A percentile compares a stretch with the other conserved stretches of the same genome.
Conservation (phyloP, 1,140 invertebrate genomes). For the Akabosia matsudoensis region DNA sequence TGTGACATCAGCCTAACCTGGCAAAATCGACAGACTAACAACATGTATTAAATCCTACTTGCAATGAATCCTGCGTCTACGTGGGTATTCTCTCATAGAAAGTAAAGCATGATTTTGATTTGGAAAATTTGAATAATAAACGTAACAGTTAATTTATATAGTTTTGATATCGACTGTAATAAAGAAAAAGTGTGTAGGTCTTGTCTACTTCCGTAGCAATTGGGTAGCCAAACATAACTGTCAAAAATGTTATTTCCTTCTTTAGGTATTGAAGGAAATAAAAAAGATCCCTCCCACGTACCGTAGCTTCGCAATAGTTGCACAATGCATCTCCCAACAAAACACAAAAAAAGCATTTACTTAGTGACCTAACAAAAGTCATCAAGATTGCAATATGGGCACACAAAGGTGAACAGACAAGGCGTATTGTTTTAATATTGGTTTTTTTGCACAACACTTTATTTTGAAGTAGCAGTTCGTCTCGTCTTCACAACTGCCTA, state of each 20-base stretch:
- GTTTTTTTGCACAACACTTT: too few species aligned
- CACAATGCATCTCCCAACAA: background rate
- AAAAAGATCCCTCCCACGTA: slow-evolving; percentile 5
- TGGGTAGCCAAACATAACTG: slow-evolving; percentile 6
- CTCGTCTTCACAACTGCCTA: too few species aligned
- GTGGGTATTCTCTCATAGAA: too few species aligned
- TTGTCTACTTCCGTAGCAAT: slow-evolving; percentile 15
- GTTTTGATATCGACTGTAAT: background rate
- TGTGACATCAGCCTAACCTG: too few species aligned
- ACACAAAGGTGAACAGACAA: background rate
- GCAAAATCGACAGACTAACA: too few species aligned
- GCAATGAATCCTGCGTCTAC: too few species aligned
- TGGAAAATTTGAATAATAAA: background rate
- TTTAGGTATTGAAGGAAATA: slow-evolving; percentile 17
- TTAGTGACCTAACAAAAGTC: background rate
- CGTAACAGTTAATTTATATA: too few species aligned
- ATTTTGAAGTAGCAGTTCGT: too few species aligned
- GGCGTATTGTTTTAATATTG: too few species aligned
- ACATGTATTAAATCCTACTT: too few species aligned
- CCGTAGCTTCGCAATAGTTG: too few species aligned
- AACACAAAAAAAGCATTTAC: background rate
- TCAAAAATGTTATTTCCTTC: background rate
- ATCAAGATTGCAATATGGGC: background rate
- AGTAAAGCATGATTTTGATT: too few species aligned
- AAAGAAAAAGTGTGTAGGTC: background rate